Evolutionary conservation across 1,140 invertebrate genomes (phyloP).

Genomic region (Alviniconcha marisindica): DNA sequence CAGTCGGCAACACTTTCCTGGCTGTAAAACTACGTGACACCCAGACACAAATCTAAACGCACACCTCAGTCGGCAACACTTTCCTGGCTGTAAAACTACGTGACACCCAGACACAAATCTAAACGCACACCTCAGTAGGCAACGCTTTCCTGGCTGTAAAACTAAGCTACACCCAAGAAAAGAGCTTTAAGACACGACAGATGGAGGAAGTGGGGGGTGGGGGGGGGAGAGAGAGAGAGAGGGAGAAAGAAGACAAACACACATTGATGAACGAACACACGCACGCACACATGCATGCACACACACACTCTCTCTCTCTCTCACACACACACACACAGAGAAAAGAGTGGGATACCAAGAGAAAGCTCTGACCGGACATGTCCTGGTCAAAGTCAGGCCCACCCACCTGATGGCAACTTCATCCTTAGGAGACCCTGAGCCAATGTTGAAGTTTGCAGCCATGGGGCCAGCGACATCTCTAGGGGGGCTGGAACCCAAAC

Average conservation of each 20-base stretch:
- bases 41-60: no score
- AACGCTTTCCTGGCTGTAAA: no score
- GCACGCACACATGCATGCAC: constrained; percentile 1
- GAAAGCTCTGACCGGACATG: not conserved
- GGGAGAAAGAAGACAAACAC: not conserved
- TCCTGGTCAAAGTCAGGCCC: not conserved
- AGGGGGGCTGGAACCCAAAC: constrained; percentile 30
- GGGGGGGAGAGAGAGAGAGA: no score
- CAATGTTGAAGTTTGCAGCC: constrained; percentile 59
- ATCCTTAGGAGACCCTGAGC: constrained; percentile 61
- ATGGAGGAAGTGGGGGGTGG: no score
- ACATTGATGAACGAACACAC: not conserved
- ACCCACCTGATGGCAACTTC: constrained; percentile 40
- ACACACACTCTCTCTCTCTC: not conserved
- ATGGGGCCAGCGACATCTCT: constrained; percentile 12
- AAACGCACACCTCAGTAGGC: no score
- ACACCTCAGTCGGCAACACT: no score
- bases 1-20: no score
- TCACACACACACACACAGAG: not conserved
- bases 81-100: no score
- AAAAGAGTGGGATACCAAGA: not conserved
- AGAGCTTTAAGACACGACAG: no score
- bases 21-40: no score
- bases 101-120: no score
- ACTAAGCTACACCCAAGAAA: no score